These are phyloP conservation scores for Heliornis fulica DNA, from an alignment of 2,113 vertebrate genomes.

Conservation along the genomic window DNA sequence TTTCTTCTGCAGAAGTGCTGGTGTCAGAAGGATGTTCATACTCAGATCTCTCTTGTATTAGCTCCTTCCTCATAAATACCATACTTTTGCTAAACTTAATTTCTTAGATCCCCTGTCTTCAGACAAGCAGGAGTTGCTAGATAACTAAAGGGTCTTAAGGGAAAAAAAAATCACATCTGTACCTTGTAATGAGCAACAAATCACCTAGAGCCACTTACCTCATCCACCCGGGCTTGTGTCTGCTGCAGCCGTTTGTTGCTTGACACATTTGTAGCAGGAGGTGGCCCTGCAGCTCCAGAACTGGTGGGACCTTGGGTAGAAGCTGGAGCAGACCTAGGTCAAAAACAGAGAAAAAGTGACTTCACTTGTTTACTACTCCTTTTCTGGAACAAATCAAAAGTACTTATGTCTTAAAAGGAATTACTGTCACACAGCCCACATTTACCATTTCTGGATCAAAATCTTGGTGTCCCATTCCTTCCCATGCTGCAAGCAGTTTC, in stretches of 20 bases:
- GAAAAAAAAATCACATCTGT: not conserved
- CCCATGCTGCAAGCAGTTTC: not conserved
- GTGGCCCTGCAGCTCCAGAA: constrained; percentile 65
- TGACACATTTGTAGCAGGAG: constrained; percentile 77
- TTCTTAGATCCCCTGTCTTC: not conserved
- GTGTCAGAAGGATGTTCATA: not conserved
- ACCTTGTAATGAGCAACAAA: not conserved
- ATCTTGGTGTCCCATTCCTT: not conserved
- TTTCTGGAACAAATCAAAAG: not conserved
- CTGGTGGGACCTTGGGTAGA: constrained; percentile 63
- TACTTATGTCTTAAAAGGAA: not conserved
- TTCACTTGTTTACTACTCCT: not conserved
- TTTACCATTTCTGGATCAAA: not conserved
- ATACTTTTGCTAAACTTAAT: not conserved
- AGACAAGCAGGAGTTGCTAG: not conserved
- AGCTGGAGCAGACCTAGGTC: constrained; percentile 83
- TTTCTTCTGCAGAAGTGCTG: not conserved
- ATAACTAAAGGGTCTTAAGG: not conserved
- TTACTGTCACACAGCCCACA: not conserved
- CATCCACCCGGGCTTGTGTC: constrained; percentile 90
- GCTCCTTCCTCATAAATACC: not conserved
- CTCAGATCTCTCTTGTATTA: not conserved
- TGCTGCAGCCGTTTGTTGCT: constrained; percentile 91
- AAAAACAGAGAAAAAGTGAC: not conserved
- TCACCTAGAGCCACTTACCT: constrained; percentile 72